Percentiles rank a stretch among this genome's conserved stretches.
Conservation (phyloP, 2,888 invertebrate species). For the Drosophila tripunctata region DNA sequence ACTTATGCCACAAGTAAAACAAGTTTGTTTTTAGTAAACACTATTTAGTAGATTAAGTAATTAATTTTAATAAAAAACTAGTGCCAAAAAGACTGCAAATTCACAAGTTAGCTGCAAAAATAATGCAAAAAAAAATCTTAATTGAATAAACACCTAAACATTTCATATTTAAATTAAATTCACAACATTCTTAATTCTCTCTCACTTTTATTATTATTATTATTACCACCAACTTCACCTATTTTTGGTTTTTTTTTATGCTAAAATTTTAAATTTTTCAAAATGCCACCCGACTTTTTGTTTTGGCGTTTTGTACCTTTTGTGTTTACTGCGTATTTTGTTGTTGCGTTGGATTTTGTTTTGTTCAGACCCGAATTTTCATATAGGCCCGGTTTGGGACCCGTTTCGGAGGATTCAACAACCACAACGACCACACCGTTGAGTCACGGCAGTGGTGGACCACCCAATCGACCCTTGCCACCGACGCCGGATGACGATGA, state of each 20-base stretch:
- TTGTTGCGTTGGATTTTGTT: slow-evolving; percentile 59
- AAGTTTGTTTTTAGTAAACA: not conserved
- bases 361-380: slow-evolving; percentile 91
- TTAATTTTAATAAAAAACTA: not conserved
- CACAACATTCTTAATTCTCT: slow-evolving; percentile 43
- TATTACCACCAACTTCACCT: slow-evolving; percentile 1
- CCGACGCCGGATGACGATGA: slow-evolving; percentile 97
- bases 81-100: not conserved
- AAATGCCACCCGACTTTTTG: slow-evolving; percentile 53
- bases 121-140: too few species aligned
- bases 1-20: too few species aligned
- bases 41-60: not conserved
- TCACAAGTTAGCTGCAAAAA: too few species aligned
- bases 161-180: slow-evolving; percentile 14
- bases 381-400: slow-evolving; percentile 90
- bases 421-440: slow-evolving; percentile 79
- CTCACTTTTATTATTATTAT: slow-evolving; percentile 29
- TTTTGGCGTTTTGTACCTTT: slow-evolving; percentile 50
- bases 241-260: slow-evolving; percentile 20
- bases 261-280: slow-evolving; percentile 11
- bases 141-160: not conserved
- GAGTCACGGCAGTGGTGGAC: slow-evolving; percentile 87
- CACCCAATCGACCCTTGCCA: slow-evolving; percentile 96
- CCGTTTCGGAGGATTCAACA: slow-evolving; percentile 86
- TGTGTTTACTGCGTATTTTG: slow-evolving; percentile 42